phyloP scores from a whole-genome alignment of 2,113 vertebrate species.

The Rhea americana region DNA sequence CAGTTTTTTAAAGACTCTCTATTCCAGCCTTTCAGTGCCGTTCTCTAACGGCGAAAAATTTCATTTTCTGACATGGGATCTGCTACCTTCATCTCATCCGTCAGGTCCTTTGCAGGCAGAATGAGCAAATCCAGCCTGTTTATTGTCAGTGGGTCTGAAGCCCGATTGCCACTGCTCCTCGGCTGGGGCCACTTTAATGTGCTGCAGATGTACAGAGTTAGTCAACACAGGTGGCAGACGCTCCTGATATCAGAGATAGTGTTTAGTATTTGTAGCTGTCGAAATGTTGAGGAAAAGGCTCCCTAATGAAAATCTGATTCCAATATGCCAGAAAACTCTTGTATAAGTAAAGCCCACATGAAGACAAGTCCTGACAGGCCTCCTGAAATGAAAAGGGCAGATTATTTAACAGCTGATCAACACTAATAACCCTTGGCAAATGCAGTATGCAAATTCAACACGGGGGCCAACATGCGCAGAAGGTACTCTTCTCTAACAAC shows the following conservation, averaged over 20 bases:
- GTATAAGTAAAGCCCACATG: not conserved
- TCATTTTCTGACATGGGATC: not conserved
- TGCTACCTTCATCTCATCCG: not conserved
- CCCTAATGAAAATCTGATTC: slow-evolving; percentile 41
- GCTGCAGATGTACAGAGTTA: not conserved
- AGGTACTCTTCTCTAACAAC: slow-evolving; percentile 5
- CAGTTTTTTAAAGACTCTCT: not conserved
- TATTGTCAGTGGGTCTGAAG: not conserved
- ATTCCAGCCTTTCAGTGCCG: not conserved
- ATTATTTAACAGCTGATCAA: slow-evolving; percentile 72
- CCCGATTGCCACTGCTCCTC: not conserved
- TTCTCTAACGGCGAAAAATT: not conserved
- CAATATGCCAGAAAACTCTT: slow-evolving; percentile 3
- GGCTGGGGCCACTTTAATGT: not conserved
- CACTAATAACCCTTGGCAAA: slow-evolving; percentile 71
- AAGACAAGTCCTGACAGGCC: slow-evolving; percentile 60
- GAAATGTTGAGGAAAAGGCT: slow-evolving; percentile 42
- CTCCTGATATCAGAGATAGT: not conserved
- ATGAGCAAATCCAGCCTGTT: not conserved
- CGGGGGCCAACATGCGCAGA: not conserved
- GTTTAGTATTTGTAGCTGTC: slow-evolving; percentile 50
- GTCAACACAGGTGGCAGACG: not conserved
- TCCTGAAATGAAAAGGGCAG: slow-evolving; percentile 68
- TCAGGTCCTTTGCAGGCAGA: not conserved
- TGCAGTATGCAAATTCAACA: slow-evolving; percentile 40